Base-by-base conservation (phyloP, 1,140 invertebrate species). In the Hyles vespertilio region DNA sequence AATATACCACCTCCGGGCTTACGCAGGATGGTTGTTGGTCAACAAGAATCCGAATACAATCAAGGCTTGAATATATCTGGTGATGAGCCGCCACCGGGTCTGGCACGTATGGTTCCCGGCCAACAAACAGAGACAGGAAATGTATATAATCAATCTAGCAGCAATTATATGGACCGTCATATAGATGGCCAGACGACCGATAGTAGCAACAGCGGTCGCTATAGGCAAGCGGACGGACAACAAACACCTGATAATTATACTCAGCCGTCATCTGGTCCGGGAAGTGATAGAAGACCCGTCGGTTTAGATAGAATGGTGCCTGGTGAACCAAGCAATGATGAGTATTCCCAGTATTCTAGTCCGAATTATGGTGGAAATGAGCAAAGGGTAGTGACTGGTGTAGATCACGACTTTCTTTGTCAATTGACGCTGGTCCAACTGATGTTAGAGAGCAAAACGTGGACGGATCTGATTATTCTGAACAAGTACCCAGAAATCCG, bases 1-100 rank as follows among this genome's bases (percentile, higher is more conserved):
- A 86, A 81, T 32, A 69, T 91, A 53, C 92, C 92, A 32, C 92
- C 92, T 3, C 92, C 92, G 1, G 92, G 92, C 3, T 61, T 93
- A 2, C 89, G 91, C 7, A 84, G 93, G 53, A 90, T 93, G 85
- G 92, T 93, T 9, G 87, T 93, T 1, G 93, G 93, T 0, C 92
- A 93, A 65, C 90, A 92, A 32, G 92, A 93, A 66, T 76, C 91
- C 53, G 91, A 92, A 66, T 90, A 87, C 56, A 74, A 67, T 55
- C 90, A 90, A 65, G 76, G 87, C 83, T 68, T 85, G 70, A 81
- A 90, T 84, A 83, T 90, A 75, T 70, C 77, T 73, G 70, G 89
- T 2, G 85, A 89, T 61, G 90, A 91, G 58, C 89, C 90, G 6
- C 91, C 91, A 2, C 91, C 91, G 46, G 91, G 91, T 3, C 69